Evolutionary conservation across 2,888 invertebrate genomes (phyloP).

Genomic region (Trachelus tabidus): DNA sequence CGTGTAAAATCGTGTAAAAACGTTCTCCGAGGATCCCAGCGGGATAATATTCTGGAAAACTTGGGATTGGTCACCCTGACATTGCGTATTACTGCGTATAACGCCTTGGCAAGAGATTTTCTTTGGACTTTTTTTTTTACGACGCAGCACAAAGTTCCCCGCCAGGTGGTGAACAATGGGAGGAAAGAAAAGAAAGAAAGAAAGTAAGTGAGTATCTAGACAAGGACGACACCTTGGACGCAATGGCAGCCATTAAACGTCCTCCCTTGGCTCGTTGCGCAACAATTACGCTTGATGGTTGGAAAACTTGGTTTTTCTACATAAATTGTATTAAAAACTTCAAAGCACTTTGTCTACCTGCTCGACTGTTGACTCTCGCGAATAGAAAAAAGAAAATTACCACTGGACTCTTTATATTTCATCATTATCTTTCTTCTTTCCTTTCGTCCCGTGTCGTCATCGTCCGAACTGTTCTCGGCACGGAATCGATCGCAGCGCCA

Average conservation of each 20-base stretch:
- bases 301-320: not conserved
- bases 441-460: too few relatives aligned
- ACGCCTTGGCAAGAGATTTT: not conserved
- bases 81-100: not conserved
- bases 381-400: not conserved
- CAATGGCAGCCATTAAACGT: not conserved
- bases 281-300: not conserved
- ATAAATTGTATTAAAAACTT: not conserved
- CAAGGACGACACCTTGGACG: not conserved
- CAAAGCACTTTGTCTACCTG: not conserved
- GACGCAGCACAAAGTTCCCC: not conserved
- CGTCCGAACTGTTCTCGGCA: too few relatives aligned
- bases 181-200: not conserved
- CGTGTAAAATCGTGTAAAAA: too few relatives aligned
- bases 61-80: not conserved
- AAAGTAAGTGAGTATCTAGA: not conserved
- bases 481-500: not conserved
- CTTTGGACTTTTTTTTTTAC: not conserved
- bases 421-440: not conserved
- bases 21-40: not conserved
- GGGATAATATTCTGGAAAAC: not conserved
- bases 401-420: not conserved
- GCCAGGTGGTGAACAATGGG: not conserved
- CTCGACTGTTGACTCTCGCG: not conserved
- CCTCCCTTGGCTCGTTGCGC: not conserved